These are phyloP conservation scores for Perdix hodgsoniae DNA, from an alignment of 2,797 vertebrate species.

Conservation along the genomic window DNA sequence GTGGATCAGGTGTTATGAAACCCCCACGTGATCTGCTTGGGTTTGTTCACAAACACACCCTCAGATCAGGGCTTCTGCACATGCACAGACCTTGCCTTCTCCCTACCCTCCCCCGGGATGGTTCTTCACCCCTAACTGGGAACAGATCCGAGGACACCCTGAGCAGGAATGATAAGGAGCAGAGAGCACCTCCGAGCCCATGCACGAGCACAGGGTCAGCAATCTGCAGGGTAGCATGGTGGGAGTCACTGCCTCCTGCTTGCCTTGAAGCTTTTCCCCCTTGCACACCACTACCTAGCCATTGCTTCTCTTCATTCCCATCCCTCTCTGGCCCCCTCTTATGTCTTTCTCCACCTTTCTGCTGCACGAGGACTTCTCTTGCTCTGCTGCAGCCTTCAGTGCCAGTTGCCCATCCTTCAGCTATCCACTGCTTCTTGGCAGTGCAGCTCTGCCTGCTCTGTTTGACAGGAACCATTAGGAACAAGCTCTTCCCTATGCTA, in stretches of 20 bases:
- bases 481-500: background rate
- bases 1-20: conserved; percentile 50
- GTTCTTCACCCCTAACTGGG: background rate
- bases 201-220: background rate
- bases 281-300: background rate
- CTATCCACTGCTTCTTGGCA: background rate
- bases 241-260: background rate
- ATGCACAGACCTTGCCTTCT: background rate
- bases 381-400: background rate
- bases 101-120: background rate
- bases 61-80: background rate
- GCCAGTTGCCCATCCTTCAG: background rate
- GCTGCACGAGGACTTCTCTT: background rate
- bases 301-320: background rate
- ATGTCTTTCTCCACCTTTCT: background rate
- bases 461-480: background rate
- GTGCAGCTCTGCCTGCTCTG: background rate
- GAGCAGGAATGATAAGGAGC: background rate
- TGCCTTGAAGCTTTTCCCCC: background rate
- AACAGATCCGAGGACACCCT: background rate
- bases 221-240: background rate
- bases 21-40: background rate
- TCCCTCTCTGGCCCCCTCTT: background rate
- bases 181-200: background rate
- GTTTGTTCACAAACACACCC: background rate